A percentile compares a stretch with the other conserved stretches of the same genome.
These are phyloP conservation scores for Bolinopsis microptera DNA, from an alignment of 37 sponge, comb jelly and placozoan species.

Conservation along the genomic window DNA sequence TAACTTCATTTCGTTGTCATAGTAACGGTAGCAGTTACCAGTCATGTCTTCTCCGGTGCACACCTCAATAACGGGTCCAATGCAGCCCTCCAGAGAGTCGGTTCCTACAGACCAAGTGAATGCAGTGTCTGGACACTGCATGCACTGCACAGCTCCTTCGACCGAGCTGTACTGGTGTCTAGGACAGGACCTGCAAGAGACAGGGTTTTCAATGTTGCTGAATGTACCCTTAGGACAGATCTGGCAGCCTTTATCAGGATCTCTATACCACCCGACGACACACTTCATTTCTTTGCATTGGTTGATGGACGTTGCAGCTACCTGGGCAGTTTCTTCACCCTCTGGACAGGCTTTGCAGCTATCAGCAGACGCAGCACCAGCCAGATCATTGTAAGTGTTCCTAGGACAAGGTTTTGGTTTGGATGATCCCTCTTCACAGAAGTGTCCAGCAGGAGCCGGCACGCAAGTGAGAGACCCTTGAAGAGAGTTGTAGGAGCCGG, in stretches of 20 bases:
- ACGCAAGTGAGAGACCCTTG: background rate
- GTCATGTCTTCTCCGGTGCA: slow-evolving; percentile 38
- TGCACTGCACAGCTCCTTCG: background rate
- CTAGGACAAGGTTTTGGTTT: background rate
- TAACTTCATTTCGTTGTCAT: background rate
- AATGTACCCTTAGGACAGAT: background rate
- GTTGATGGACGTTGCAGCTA: background rate
- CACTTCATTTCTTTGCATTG: background rate
- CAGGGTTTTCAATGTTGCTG: slow-evolving; percentile 37
- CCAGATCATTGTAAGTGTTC: background rate
- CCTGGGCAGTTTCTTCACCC: background rate
- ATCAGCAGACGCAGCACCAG: no score
- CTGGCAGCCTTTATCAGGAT: background rate
- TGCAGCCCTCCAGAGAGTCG: slow-evolving; percentile 9
- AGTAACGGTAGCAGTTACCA: background rate
- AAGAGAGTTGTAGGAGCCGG: no score
- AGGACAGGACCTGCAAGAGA: background rate
- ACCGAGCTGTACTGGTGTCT: slow-evolving; percentile 6
- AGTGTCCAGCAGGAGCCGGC: background rate
- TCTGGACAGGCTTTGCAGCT: no score
- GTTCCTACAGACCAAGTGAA: background rate
- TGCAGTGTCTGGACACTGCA: slow-evolving; percentile 14
- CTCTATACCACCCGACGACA: background rate
- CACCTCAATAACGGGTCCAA: slow-evolving; percentile 42
- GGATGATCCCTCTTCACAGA: background rate